phyloP scores from a whole-genome alignment of 2,888 invertebrate genomes.

The Athalia cordata region DNA sequence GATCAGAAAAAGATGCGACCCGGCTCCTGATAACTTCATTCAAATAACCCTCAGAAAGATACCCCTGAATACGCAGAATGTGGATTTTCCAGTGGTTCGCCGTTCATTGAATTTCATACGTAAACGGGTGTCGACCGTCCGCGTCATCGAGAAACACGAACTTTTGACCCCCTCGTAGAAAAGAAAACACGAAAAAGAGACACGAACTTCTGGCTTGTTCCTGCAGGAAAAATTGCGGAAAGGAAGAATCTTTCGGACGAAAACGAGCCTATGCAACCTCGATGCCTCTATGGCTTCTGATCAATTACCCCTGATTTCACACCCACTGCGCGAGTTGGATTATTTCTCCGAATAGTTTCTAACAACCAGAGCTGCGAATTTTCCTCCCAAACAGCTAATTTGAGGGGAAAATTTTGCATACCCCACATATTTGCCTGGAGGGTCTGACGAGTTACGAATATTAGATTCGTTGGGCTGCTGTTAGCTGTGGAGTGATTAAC shows the following conservation, averaged over 20 bases:
- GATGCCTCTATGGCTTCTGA: not conserved
- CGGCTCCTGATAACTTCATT: constrained; percentile 15
- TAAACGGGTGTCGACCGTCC: not conserved
- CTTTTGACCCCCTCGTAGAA: not conserved
- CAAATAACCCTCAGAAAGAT: constrained; percentile 19
- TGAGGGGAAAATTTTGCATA: too few species aligned
- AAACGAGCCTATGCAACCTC: constrained; percentile 16
- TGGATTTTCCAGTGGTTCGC: not conserved
- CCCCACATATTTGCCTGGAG: too few species aligned
- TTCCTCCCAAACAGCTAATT: not conserved
- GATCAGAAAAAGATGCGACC: not conserved
- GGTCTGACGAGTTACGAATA: not conserved
- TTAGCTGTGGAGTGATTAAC: constrained; percentile 1
- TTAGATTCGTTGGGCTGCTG: not conserved
- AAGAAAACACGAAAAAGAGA: not conserved
- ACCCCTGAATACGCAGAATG: not conserved
- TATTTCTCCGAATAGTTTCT: too few species aligned
- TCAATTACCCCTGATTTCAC: not conserved
- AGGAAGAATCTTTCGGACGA: not conserved
- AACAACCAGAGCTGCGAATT: not conserved
- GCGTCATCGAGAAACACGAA: not conserved
- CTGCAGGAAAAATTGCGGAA: not conserved
- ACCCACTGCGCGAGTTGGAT: too few species aligned
- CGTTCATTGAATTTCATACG: not conserved
- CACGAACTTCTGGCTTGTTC: not conserved